Percentiles rank a stretch among this genome's conserved stretches.
Conservation (phyloP, 1,140 invertebrate genomes). For the Polyergus mexicanus region DNA sequence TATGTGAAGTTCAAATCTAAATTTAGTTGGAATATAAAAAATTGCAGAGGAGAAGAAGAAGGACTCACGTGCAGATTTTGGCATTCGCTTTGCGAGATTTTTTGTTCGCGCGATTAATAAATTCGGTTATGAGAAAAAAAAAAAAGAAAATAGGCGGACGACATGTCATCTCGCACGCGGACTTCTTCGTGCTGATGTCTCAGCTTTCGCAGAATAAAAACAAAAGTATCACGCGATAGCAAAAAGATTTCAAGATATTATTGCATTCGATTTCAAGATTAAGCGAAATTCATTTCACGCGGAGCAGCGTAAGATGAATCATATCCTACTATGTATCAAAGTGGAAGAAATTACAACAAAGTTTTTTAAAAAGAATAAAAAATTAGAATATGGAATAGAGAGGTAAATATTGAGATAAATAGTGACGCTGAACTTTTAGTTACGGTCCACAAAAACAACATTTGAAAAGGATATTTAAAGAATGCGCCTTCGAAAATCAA, state of each 20-base stretch:
- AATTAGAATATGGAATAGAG: constrained; percentile 1
- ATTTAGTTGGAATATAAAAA: not conserved
- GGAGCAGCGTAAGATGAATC: not conserved
- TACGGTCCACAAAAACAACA: not conserved
- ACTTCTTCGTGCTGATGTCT: not conserved
- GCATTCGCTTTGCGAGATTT: constrained; percentile 2
- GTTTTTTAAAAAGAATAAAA: not conserved
- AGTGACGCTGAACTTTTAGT: not conserved
- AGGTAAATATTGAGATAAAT: not conserved
- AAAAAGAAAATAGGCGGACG: not conserved
- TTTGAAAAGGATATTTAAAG: not conserved
- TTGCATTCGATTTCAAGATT: constrained; percentile 1
- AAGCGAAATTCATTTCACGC: not conserved
- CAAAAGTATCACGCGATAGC: not conserved
- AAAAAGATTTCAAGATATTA: not conserved
- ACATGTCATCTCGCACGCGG: constrained; percentile 3
- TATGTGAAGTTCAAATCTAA: too few relatives aligned
- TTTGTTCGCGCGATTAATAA: not conserved
- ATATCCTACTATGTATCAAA: not conserved
- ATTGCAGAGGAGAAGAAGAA: not conserved
- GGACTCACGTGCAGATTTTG: not conserved
- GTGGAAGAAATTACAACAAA: not conserved
- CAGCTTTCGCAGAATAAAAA: constrained; percentile 1
- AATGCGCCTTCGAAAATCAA: not conserved
- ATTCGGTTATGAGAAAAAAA: not conserved